A percentile compares a stretch with the other conserved stretches of the same genome.
These are phyloP conservation scores for Agrilus planipennis DNA, from an alignment of 1,140 invertebrate species.

Conservation along the genomic window DNA sequence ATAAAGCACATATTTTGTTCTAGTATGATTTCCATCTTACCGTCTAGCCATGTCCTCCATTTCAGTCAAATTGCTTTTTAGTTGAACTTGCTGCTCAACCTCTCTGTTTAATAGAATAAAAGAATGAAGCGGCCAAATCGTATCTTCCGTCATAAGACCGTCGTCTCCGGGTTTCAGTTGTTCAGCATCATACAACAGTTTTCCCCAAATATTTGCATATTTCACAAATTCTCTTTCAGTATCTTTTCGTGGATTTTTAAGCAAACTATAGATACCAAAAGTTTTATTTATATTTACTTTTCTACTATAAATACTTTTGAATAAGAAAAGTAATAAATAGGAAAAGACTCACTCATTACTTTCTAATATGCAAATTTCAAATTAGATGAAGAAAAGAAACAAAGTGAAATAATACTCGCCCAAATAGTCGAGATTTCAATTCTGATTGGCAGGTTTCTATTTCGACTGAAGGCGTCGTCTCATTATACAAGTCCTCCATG, in stretches of 20 bases:
- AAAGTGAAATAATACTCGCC: conserved; percentile 15
- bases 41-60: conserved; percentile 29
- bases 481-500: conserved; percentile 26
- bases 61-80: conserved; percentile 28
- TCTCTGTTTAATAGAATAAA: conserved; percentile 16
- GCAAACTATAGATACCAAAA: conserved; percentile 12
- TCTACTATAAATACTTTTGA: conserved; percentile 10
- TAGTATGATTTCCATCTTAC: conserved; percentile 30
- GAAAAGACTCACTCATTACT: no score
- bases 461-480: conserved; percentile 25
- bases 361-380: no score
- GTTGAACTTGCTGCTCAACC: conserved; percentile 13
- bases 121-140: conserved; percentile 23
- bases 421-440: conserved; percentile 16
- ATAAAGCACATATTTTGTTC: no score
- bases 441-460: conserved; percentile 27
- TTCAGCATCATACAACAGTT: conserved; percentile 10
- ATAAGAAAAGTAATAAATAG: conserved; percentile 21
- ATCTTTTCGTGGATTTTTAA: conserved; percentile 16
- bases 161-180: conserved; percentile 13
- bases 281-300: background rate
- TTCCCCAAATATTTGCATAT: conserved; percentile 16
- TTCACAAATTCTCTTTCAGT: conserved; percentile 12
- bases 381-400: no score
- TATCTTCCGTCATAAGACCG: conserved; percentile 9